Base-by-base conservation (phyloP, 2,888 invertebrate species). In the Eugnorisma glareosa region DNA sequence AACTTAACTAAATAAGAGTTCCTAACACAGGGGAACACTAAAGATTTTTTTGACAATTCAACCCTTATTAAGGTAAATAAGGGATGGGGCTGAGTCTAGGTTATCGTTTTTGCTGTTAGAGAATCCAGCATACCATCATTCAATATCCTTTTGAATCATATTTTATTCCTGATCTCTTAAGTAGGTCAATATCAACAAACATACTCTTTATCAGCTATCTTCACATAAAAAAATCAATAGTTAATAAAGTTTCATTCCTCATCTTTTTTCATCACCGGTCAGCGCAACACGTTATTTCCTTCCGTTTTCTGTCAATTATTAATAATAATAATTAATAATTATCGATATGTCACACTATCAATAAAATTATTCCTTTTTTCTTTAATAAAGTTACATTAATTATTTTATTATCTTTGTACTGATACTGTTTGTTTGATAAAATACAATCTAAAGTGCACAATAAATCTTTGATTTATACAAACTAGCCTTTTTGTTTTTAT, bases 191-290 rank as follows among this genome's bases (percentile, higher is more conserved):
- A 73, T 45, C 31, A 59, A 70, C 15, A 59, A 70, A 74, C 37
- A 15, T 48, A 48, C 7, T 40, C 11, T 15, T 43, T 43, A 63
- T 40, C 61, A 57, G 57, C 28, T 21, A 15, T 35, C 1, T 28
- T 51, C n/a, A 64, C 64, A 77, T 68, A 70, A 64, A 35, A 37
- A 63, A 61, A n/a, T 2, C 1, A 45, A 57, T 35, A 18, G 15
- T 24, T 40, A 28, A 28, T 57, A 28, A 37, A 28, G 1, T 70
- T 43, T 31, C 21, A 68, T 37, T n/a, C n/a, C n/a, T n/a, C n/a
- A n/a, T n/a, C 35, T 35, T 35, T 35, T 35, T 45, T 45, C 45
- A 45, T 45, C 45, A 18, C 3, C 43, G 43, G 43, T 43, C 3
- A 3, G 13, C 43, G 13, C 43, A 43, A 43, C 43, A 13, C 13